Percentiles rank a stretch among this genome's conserved stretches.
These are phyloP conservation scores for Meriones unguiculatus DNA, from an alignment of 2,113 vertebrate species.

Conservation along the genomic window DNA sequence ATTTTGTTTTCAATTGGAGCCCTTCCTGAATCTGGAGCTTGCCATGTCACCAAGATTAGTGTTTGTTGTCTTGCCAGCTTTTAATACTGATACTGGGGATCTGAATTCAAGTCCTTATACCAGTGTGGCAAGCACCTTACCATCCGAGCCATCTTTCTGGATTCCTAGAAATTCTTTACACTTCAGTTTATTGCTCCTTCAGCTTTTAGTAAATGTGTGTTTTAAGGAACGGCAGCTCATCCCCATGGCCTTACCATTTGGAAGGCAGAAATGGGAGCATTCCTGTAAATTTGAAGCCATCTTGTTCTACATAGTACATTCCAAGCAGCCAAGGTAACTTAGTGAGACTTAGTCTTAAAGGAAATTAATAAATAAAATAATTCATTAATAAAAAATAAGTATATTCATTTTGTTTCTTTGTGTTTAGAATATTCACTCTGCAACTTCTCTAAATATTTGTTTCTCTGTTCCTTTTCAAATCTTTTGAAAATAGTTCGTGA, in stretches of 20 bases:
- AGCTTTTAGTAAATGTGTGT: background rate
- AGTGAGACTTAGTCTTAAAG: background rate
- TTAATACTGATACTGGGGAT: background rate
- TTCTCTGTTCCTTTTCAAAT: background rate
- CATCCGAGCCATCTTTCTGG: background rate
- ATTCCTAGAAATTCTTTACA: background rate
- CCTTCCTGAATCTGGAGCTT: background rate
- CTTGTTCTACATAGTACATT: background rate
- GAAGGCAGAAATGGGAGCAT: background rate
- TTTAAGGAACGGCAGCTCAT: background rate
- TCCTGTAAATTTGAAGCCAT: background rate
- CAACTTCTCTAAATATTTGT: background rate
- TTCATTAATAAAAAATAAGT: background rate
- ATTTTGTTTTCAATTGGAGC: background rate
- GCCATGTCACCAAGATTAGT: background rate
- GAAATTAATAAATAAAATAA: background rate
- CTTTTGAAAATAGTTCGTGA: background rate
- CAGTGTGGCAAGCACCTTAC: background rate
- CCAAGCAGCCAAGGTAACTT: background rate
- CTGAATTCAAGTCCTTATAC: background rate
- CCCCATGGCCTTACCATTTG: background rate
- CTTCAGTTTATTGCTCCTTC: background rate
- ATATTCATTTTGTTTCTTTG: conserved; percentile 5
- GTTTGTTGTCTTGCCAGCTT: background rate
- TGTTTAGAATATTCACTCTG: background rate